Percentiles rank a stretch among this genome's conserved stretches.
These are phyloP conservation scores for Venustaconcha ellipsiformis DNA, from an alignment of 1,140 invertebrate genomes.

Conservation along the genomic window DNA sequence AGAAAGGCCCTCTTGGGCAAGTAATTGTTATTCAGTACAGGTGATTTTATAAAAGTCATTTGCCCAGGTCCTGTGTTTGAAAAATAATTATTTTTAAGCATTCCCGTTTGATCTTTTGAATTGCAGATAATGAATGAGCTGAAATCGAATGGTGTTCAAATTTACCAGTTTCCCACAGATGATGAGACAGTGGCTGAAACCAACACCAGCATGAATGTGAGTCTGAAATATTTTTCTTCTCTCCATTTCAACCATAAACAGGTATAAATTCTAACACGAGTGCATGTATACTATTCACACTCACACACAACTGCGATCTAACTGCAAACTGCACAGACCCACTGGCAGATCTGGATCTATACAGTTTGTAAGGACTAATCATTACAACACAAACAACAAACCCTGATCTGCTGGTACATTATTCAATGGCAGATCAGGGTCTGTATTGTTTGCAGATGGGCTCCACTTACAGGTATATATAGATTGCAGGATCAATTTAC, in stretches of 20 bases:
- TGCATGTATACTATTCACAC: too few relatives aligned
- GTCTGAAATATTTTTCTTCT: slow-evolving; percentile 15
- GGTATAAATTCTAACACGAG: too few relatives aligned
- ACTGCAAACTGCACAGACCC: too few relatives aligned
- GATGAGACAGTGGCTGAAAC: slow-evolving; percentile 96
- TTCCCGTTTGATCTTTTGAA: not conserved
- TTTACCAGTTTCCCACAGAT: slow-evolving; percentile 98
- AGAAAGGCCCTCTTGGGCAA: not conserved
- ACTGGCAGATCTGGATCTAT: too few relatives aligned
- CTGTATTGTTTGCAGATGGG: too few relatives aligned
- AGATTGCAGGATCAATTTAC: not conserved
- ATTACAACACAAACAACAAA: too few relatives aligned
- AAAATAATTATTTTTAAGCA: not conserved
- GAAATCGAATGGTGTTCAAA: slow-evolving; percentile 76
- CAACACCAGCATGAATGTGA: slow-evolving; percentile 90
- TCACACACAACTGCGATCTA: too few relatives aligned
- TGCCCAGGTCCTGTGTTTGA: not conserved
- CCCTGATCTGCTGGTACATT: too few relatives aligned
- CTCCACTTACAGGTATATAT: too few relatives aligned
- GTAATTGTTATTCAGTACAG: not conserved
- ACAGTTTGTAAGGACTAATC: too few relatives aligned
- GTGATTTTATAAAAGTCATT: not conserved
- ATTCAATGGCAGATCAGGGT: too few relatives aligned
- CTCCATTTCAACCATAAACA: too few relatives aligned
- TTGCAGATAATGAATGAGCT: slow-evolving; percentile 71